phyloP scores from a whole-genome alignment of 2,888 invertebrate species.

The Agrotis clavis region DNA sequence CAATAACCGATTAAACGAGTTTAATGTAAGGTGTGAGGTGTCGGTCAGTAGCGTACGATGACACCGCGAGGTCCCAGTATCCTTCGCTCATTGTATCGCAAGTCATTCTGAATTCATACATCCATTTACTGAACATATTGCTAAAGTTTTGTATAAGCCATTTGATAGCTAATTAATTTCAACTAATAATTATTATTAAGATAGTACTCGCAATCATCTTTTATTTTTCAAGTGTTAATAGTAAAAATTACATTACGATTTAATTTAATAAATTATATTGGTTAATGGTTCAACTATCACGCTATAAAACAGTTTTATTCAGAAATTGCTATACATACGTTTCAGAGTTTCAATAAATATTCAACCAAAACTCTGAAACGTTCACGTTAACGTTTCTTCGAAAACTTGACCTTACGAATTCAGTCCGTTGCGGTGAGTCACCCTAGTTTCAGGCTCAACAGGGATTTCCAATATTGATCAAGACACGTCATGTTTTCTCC shows the following conservation, averaged over 20 bases:
- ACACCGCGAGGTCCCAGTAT: conserved; percentile 55
- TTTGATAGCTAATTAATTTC: conserved; percentile 5
- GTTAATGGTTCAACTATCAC: too few species aligned
- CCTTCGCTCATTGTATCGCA: conserved; percentile 67
- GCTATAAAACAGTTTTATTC: neutral
- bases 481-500: conserved; percentile 75
- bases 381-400: neutral
- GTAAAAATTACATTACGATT: too few species aligned
- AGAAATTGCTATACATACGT: too few species aligned
- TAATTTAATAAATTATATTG: too few species aligned
- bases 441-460: conserved; percentile 54
- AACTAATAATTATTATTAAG: neutral
- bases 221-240: neutral
- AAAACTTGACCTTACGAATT: conserved; percentile 16
- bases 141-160: conserved; percentile 5
- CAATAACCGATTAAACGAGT: conserved; percentile 39
- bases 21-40: conserved; percentile 56
- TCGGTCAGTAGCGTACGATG: conserved; percentile 64
- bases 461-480: conserved; percentile 80
- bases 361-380: neutral
- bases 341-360: too few species aligned
- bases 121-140: conserved; percentile 44
- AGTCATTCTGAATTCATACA: conserved; percentile 62
- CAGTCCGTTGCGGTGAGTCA: conserved; percentile 53
- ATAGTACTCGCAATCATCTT: neutral